Conservation (phyloP, 2,888 invertebrate genomes). For the Andricus curvator region DNA sequence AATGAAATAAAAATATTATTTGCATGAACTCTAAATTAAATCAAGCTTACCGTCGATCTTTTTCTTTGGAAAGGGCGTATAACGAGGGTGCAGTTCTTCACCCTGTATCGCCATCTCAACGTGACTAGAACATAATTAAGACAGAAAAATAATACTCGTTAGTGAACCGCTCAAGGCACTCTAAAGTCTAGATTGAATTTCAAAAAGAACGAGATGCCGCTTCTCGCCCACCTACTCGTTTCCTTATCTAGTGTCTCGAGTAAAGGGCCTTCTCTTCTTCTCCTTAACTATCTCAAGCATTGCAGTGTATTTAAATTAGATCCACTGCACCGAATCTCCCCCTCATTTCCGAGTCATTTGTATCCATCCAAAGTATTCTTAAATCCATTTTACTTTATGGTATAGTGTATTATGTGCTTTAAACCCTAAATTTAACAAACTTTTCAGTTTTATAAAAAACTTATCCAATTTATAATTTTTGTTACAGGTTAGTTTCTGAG, state of each 20-base stretch:
- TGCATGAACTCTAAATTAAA: background rate
- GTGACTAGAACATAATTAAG: constrained; percentile 39
- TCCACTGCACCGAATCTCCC: background rate
- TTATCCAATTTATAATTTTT: background rate
- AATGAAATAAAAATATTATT: too few species aligned
- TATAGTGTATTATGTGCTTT: too few species aligned
- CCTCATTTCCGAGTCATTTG: constrained; percentile 28
- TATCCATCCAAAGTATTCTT: background rate
- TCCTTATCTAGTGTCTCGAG: constrained; percentile 38
- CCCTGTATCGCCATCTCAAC: constrained; percentile 13
- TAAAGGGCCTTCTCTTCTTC: constrained; percentile 21
- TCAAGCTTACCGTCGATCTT: background rate
- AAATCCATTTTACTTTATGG: background rate
- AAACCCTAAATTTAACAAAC: too few species aligned
- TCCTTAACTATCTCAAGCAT: constrained; percentile 1
- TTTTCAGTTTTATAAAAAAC: background rate
- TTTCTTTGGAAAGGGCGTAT: background rate
- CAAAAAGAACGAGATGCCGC: constrained; percentile 19
- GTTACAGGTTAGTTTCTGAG: background rate
- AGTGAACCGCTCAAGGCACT: constrained; percentile 37
- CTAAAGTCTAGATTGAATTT: constrained; percentile 35
- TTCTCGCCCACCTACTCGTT: background rate
- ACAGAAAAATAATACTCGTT: constrained; percentile 39
- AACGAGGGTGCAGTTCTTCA: constrained; percentile 23
- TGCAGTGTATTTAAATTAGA: constrained; percentile 24